Base-by-base conservation (phyloP, 2,888 invertebrate species). In the Oscheius sp. region DNA sequence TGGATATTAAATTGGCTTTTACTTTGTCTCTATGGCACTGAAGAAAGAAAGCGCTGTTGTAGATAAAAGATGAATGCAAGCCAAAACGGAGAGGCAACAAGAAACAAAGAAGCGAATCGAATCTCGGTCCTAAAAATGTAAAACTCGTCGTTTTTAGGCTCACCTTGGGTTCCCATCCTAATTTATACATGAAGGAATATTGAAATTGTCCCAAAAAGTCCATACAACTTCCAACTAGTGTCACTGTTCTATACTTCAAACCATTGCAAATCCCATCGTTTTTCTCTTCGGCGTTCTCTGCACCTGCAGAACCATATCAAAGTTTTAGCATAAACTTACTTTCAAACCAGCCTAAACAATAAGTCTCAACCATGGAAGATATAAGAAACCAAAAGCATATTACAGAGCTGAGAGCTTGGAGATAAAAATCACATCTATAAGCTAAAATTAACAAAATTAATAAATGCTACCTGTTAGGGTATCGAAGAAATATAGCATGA, bases 401-500 rank as follows among this genome's bases (percentile, higher is more conserved):
- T 0, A 71, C 33, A 5, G 80, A 55, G 10, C 73, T 75, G 1
- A 71, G 69, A 20, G 79, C 42, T 73, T 80, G 78, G 0, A 80
- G 70, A 20, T 72, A 74, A 66, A 80, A 79, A 34, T 79, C 80
- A 65, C 78, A 79, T 69, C 80, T 80, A 69, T 27, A 75, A 70
- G 12, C 34, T 23, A 6, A n/a, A 15, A 10, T 45, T 33, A 42
- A 31, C 12, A 31, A 15, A 20, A 23, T 34, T 34, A 1, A 15
- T 15, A 10, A 4, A 4, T 23, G 17, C 25, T 34, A 81, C 81
- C 76, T 71, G 58, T 81, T 80, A 0, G 81, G 80, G 70, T 76
- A 81, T 20, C 81, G 64, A 2, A 81, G 65, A 65, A 84, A 79
- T 27, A 84, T 76, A 6, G 83, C 79, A 65, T 83, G 81, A 42